phyloP scores from a whole-genome alignment of 1,140 invertebrate species.

The Halictus rubicundus region DNA sequence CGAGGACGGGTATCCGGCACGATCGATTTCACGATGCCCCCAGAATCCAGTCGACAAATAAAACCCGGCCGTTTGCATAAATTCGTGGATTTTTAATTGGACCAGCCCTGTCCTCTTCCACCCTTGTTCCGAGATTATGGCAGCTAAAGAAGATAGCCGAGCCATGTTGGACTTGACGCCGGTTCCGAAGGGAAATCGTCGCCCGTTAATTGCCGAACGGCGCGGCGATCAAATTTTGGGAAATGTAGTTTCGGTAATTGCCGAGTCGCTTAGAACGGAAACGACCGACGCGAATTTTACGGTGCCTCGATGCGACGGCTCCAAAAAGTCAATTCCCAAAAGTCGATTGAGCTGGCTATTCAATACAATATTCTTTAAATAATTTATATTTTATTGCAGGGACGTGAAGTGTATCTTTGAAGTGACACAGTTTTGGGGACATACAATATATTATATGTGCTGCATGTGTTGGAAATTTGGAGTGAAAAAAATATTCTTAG shows the following conservation, averaged over 20 bases:
- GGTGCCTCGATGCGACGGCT: too few species aligned
- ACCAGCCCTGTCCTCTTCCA: constrained; percentile 17
- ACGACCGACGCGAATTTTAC: too few species aligned
- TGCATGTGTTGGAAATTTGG: too few species aligned
- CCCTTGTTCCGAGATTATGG: constrained; percentile 19
- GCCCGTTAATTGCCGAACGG: constrained; percentile 54
- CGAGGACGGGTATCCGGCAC: constrained; percentile 13
- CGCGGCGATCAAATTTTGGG: constrained; percentile 39
- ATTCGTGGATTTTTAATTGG: constrained; percentile 66
- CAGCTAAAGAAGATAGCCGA: constrained; percentile 12
- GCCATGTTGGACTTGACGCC: constrained; percentile 40
- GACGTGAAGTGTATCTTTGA: too few species aligned
- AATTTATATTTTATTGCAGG: too few species aligned
- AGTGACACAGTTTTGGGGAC: too few species aligned
- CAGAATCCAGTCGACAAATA: constrained; percentile 14
- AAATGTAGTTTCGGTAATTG: constrained; percentile 34
- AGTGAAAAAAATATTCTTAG: too few species aligned
- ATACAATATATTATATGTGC: too few species aligned
- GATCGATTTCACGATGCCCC: constrained; percentile 52
- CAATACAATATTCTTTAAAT: too few species aligned
- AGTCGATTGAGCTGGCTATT: too few species aligned
- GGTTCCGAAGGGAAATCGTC: constrained; percentile 28
- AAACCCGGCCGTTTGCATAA: constrained; percentile 63
- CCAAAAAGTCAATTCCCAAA: too few species aligned
- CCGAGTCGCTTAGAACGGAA: too few species aligned